Conservation (phyloP, 2,888 invertebrate species). For the Leucoptera coffeella region DNA sequence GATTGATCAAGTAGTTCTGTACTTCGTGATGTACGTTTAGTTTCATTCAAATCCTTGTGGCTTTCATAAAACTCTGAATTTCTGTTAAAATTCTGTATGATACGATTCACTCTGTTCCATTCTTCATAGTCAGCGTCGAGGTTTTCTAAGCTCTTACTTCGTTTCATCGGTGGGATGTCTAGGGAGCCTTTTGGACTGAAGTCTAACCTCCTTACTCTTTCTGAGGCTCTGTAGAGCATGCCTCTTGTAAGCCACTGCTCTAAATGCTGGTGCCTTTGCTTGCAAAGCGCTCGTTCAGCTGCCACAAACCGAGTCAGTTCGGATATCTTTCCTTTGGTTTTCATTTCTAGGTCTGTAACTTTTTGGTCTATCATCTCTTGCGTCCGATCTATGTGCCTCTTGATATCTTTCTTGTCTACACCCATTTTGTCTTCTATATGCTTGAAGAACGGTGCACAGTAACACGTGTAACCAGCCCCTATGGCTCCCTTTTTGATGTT, state of each 20-base stretch:
- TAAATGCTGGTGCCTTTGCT: slow-evolving; percentile 59
- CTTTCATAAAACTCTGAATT: slow-evolving; percentile 26
- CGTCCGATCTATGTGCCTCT: slow-evolving; percentile 71
- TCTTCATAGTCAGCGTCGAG: slow-evolving; percentile 45
- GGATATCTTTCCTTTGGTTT: slow-evolving; percentile 66
- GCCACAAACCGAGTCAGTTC: slow-evolving; percentile 62
- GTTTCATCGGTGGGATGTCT: slow-evolving; percentile 53
- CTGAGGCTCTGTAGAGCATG: slow-evolving; percentile 52
- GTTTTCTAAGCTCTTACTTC: slow-evolving; percentile 68
- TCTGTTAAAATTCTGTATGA: slow-evolving; percentile 30
- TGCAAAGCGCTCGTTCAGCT: slow-evolving; percentile 56
- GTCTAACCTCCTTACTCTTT: slow-evolving; percentile 36
- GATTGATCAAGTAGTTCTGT: slow-evolving; percentile 31
- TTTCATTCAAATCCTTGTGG: slow-evolving; percentile 24
- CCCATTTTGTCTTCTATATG: slow-evolving; percentile 81
- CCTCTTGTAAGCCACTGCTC: slow-evolving; percentile 66
- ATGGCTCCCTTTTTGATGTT: slow-evolving; percentile 93
- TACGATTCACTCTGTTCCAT: slow-evolving; percentile 32
- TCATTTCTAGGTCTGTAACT: slow-evolving; percentile 71
- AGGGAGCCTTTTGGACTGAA: slow-evolving; percentile 46
- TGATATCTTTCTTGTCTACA: slow-evolving; percentile 71
- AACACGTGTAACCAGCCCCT: slow-evolving; percentile 89
- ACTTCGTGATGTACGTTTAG: slow-evolving; percentile 42
- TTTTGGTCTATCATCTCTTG: slow-evolving; percentile 75
- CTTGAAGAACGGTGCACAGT: slow-evolving; percentile 86